Conservation (phyloP, 2,888 invertebrate genomes). For the Tiliacea citrago region DNA sequence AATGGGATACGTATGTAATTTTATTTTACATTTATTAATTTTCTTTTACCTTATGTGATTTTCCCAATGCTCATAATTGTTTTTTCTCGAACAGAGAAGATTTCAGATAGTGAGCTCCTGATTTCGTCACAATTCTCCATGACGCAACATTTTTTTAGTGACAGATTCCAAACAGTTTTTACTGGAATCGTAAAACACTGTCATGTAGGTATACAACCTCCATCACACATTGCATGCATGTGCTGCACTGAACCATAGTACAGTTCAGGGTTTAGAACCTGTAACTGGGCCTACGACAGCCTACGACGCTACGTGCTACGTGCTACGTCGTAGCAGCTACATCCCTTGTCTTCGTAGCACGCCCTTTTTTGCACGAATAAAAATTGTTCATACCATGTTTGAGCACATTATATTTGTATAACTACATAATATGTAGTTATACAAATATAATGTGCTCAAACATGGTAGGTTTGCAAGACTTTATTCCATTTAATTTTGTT, state of each 20-base stretch:
- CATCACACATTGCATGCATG: too few relatives aligned
- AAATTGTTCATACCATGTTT: background rate
- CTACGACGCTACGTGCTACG: conserved; percentile 37
- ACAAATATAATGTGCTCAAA: too few relatives aligned
- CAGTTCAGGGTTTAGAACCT: background rate
- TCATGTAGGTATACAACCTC: background rate
- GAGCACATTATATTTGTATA: background rate
- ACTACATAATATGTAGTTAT: too few relatives aligned
- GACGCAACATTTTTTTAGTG: too few relatives aligned
- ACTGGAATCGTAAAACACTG: background rate
- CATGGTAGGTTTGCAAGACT: background rate
- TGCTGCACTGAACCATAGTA: too few relatives aligned
- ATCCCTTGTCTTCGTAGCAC: conserved; percentile 30
- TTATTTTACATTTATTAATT: too few relatives aligned
- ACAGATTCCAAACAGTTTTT: background rate
- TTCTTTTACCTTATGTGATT: too few relatives aligned
- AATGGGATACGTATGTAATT: too few relatives aligned
- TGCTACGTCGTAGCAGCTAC: conserved; percentile 43
- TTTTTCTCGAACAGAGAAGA: too few relatives aligned
- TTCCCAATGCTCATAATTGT: too few relatives aligned
- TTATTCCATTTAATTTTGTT: background rate
- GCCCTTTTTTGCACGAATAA: background rate
- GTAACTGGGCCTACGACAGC: conserved; percentile 1
- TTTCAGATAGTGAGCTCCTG: too few relatives aligned
- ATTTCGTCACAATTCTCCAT: too few relatives aligned